These are phyloP conservation scores for Gallinago stenura DNA, from an alignment of 2,797 vertebrate genomes.

Conservation along the genomic window DNA sequence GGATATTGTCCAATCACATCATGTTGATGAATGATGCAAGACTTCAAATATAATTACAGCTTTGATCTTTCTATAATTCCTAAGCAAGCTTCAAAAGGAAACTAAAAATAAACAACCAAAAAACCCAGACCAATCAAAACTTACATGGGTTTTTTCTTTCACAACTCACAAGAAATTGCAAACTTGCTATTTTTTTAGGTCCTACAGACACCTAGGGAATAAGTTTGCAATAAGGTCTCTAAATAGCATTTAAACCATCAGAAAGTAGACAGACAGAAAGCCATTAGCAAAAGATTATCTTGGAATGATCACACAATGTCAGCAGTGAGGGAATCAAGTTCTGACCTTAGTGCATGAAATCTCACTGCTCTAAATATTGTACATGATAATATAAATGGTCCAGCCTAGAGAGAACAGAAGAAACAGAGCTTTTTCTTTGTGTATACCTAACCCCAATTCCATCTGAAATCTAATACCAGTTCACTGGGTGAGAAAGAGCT, in stretches of 20 bases:
- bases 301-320: neutral
- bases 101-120: neutral
- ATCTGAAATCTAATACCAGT: neutral
- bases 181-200: neutral
- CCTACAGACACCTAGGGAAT: neutral
- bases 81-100: neutral
- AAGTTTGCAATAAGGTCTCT: neutral
- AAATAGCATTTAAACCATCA: neutral
- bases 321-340: neutral
- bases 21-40: neutral
- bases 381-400: neutral
- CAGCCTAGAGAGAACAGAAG: neutral
- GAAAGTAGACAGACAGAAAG: neutral
- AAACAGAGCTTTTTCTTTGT: neutral
- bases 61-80: neutral
- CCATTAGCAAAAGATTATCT: neutral
- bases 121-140: neutral
- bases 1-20: neutral
- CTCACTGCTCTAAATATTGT: neutral
- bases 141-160: neutral
- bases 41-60: neutral
- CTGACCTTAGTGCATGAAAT: neutral
- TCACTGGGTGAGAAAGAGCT: neutral
- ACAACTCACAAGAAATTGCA: neutral
- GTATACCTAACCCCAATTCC: neutral